A percentile compares a stretch with the other conserved stretches of the same genome.
Conservation (phyloP, 2,888 invertebrate species). For the Drosophila mayaguana region DNA sequence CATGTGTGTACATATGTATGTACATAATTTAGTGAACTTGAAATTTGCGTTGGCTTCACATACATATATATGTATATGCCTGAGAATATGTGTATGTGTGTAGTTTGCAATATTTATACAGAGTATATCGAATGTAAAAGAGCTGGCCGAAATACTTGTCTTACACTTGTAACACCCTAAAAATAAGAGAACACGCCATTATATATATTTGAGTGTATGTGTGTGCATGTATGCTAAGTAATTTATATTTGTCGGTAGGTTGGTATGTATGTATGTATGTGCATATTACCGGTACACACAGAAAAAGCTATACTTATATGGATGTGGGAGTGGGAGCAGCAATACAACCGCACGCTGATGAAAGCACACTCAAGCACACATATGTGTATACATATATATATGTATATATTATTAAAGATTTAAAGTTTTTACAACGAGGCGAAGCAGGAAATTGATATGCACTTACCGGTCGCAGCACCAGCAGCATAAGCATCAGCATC, state of each 20-base stretch:
- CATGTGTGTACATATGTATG: slow-evolving; percentile 31
- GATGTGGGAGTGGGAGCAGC: slow-evolving; percentile 17
- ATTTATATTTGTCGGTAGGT: slow-evolving; percentile 58
- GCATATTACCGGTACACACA: slow-evolving; percentile 39
- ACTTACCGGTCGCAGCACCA: slow-evolving; percentile 67
- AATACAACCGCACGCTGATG: slow-evolving; percentile 18
- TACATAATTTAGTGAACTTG: slow-evolving; percentile 81
- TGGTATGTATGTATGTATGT: slow-evolving; percentile 10
- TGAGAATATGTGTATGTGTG: slow-evolving; percentile 3
- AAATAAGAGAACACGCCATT: slow-evolving; percentile 37
- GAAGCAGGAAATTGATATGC: slow-evolving; percentile 74
- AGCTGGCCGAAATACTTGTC: slow-evolving; percentile 45
- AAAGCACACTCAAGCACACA: slow-evolving; percentile 21
- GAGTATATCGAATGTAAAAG: slow-evolving; percentile 62
- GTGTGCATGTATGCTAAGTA: slow-evolving; percentile 59
- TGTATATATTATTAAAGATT: slow-evolving; percentile 69
- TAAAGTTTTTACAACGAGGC: slow-evolving; percentile 56
- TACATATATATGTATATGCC: neutral
- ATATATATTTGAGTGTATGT: slow-evolving; percentile 12
- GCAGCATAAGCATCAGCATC: slow-evolving; percentile 25
- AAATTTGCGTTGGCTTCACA: slow-evolving; percentile 57
- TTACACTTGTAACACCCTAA: slow-evolving; percentile 5
- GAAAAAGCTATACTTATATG: slow-evolving; percentile 55
- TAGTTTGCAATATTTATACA: slow-evolving; percentile 44
- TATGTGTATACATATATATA: neutral